These are phyloP conservation scores for Metallyticus violacea DNA, from an alignment of 2,888 invertebrate genomes.

Conservation along the genomic window DNA sequence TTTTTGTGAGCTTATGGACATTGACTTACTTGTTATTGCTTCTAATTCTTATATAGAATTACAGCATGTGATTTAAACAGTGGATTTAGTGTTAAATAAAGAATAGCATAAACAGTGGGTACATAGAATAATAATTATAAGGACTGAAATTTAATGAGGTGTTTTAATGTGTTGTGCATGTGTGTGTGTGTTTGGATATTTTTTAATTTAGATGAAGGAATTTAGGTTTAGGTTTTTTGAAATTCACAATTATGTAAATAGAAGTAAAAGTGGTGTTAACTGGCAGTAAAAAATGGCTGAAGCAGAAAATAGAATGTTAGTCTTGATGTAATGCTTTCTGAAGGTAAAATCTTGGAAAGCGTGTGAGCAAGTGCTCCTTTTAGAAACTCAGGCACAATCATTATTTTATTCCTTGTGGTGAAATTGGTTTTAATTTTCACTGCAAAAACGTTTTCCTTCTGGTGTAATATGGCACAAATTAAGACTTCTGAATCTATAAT, in stretches of 20 bases:
- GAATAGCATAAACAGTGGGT: not conserved
- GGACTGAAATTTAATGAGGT: not conserved
- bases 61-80: not conserved
- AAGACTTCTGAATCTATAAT: too few species aligned
- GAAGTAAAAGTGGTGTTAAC: too few species aligned
- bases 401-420: not conserved
- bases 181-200: not conserved
- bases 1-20: not conserved
- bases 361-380: not conserved
- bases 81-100: not conserved
- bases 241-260: too few species aligned
- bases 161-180: not conserved
- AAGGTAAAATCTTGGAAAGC: not conserved
- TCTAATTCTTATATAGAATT: not conserved
- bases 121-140: not conserved
- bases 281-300: too few species aligned
- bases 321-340: not conserved
- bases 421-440: not conserved
- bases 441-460: too few species aligned
- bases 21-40: not conserved
- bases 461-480: too few species aligned
- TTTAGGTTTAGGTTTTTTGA: too few species aligned
- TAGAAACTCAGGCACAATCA: not conserved
- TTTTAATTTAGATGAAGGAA: too few species aligned
- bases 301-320: not conserved